Evolutionary conservation across 2,113 vertebrate species (phyloP), one percentile per base, ranked within the genome.

Genomic region (Lepus timidus): DNA sequence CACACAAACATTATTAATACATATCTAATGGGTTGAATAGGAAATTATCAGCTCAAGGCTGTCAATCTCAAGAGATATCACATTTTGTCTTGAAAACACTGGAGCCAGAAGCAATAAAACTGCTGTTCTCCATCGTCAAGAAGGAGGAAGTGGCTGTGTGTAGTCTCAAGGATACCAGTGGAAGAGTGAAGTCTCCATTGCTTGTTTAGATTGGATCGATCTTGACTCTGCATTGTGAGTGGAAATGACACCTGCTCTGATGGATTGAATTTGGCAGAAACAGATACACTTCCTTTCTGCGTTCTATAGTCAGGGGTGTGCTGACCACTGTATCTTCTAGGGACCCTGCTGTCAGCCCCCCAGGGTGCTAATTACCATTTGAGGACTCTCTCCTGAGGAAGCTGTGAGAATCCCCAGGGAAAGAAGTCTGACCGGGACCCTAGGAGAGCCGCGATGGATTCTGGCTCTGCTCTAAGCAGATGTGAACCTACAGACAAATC

Each of bases 191-290:
- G 96, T 96, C 73, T 82, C 74, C 65, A 39, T 91, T 78, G 70
- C 78, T 93, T 95, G 68, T 93, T 95, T 95, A 80, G 95, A 90
- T 95, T 96, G 95, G 73, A 96, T 96, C 89, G 94, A 92, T 92
- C 82, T 90, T 88, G 95, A 80, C 52, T 93, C 51, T 80, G 68
- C 62, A 51, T 83, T 62, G 2, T 62, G 68, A 51, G 90, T 95
- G 90, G 85, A 93, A 95, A 96, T 96, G 85, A 86, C 14, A 83
- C 70, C 95, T 95, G 85, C 90, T 92, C 68, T 78, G 39, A 82
- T 93, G 93, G 82, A 92, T 96, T 93, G 22, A 85, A 49, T 97
- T 95, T 93, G 74, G 3, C 36, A 55, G 58, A 76, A 73, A 90
- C 84, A 92, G 87, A 90, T 74, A 44, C 79, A 88, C 44, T 96